Percentiles rank a stretch among this genome's conserved stretches.
Conservation (phyloP, 2,113 vertebrate species). For the Actenoides lindsayi region DNA sequence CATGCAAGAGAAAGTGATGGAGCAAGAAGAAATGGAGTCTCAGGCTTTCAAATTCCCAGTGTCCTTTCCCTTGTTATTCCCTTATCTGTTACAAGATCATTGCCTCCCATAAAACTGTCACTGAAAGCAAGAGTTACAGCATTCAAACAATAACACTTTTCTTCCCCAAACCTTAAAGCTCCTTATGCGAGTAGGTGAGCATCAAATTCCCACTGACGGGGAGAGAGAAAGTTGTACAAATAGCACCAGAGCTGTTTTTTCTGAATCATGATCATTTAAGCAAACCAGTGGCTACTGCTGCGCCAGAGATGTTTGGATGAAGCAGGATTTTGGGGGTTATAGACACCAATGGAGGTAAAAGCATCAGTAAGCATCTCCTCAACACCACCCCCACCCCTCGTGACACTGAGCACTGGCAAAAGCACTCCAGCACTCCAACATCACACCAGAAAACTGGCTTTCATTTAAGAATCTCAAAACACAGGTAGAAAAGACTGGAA, state of each 20-base stretch:
- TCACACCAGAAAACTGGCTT: not conserved
- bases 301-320: not conserved
- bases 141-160: not conserved
- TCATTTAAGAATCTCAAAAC: not conserved
- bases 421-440: not conserved
- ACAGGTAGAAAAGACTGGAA: not conserved
- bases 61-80: not conserved
- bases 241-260: not conserved
- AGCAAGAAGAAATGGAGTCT: not conserved
- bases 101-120: not conserved
- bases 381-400: not conserved
- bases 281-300: not conserved
- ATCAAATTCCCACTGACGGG: not conserved
- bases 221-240: not conserved
- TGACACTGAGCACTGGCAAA: not conserved
- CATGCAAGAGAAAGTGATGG: not conserved
- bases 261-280: not conserved
- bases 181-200: accelerated
- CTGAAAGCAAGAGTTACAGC: not conserved
- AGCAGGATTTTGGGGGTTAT: not conserved
- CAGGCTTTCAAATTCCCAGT: not conserved
- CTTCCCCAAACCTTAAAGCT: not conserved
- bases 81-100: not conserved
- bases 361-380: not conserved
- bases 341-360: not conserved